Conservation (phyloP, 2,113 vertebrate genomes). For the Bagarius yarrelli region DNA sequence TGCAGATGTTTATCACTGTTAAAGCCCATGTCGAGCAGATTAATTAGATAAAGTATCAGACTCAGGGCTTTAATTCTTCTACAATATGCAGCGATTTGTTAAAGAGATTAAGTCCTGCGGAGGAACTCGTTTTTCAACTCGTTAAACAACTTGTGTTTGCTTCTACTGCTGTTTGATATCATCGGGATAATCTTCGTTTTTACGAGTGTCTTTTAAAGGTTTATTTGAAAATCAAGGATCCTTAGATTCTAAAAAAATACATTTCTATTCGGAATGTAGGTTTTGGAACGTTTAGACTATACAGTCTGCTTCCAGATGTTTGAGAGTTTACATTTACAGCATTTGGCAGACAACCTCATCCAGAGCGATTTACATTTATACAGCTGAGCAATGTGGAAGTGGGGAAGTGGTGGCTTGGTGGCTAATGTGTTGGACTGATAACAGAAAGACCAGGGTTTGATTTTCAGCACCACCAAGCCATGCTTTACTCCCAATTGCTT, state of each 20-base stretch:
- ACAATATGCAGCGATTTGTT: background rate
- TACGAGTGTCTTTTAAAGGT: background rate
- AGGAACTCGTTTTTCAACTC: constrained; percentile 5
- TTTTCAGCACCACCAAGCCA: too few species aligned
- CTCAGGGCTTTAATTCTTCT: background rate
- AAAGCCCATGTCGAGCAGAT: background rate
- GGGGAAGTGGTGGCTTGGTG: too few species aligned
- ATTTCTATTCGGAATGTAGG: too few species aligned
- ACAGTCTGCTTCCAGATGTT: too few species aligned
- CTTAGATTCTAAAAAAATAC: background rate
- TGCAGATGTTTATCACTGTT: background rate
- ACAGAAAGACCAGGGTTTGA: too few species aligned
- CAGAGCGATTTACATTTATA: too few species aligned
- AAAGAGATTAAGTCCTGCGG: constrained; percentile 3
- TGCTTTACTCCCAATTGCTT: too few species aligned
- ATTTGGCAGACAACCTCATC: too few species aligned
- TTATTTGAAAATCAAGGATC: background rate
- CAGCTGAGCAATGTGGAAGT: too few species aligned
- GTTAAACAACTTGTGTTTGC: constrained; percentile 2
- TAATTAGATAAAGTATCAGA: constrained; percentile 5
- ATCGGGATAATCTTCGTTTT: background rate
- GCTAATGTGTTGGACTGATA: too few species aligned
- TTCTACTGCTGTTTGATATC: background rate
- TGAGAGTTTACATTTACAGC: too few species aligned
- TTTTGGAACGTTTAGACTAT: too few species aligned